A percentile compares a stretch with the other conserved stretches of the same genome.
phyloP scores from a whole-genome alignment of 53 echinoderm and acorn worm genomes.

The Zoroaster sp. region DNA sequence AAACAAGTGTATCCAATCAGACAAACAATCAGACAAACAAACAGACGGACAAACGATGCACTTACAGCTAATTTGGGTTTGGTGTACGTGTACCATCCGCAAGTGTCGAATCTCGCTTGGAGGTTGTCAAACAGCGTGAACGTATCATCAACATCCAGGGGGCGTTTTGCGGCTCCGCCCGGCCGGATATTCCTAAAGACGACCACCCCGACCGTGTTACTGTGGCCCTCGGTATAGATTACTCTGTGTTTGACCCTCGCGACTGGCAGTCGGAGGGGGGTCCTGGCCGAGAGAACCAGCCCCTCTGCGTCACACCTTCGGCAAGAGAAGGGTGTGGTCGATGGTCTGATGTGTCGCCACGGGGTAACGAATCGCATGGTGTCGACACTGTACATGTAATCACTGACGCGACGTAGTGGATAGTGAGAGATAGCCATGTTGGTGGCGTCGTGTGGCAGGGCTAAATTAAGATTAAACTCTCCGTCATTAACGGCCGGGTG shows the following conservation, averaged over 20 bases:
- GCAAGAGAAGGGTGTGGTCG: not conserved
- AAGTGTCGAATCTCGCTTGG: constrained; percentile 25
- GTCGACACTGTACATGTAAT: not conserved
- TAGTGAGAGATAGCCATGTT: not conserved
- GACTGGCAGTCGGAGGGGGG: constrained; percentile 24
- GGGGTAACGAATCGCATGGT: constrained; percentile 3
- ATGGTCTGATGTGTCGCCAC: not conserved
- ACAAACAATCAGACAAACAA: not conserved
- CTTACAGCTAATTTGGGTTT: constrained; percentile 31
- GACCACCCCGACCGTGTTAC: not conserved
- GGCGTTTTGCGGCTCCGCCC: not conserved
- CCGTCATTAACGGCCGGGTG: too few species aligned
- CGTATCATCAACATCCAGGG: not conserved
- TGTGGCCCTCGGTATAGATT: not conserved
- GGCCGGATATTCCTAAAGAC: not conserved
- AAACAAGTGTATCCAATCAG: too few species aligned
- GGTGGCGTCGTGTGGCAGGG: too few species aligned
- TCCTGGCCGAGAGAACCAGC: not conserved
- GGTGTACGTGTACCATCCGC: constrained; percentile 31
- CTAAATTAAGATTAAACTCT: too few species aligned
- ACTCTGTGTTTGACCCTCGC: constrained; percentile 33
- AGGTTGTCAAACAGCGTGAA: constrained; percentile 29
- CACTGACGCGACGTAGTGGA: not conserved
- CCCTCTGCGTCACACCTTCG: not conserved
- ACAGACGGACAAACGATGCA: not conserved